These are phyloP conservation scores for Eulemur mongoz DNA, from an alignment of 2,797 vertebrate species.

Conservation along the genomic window DNA sequence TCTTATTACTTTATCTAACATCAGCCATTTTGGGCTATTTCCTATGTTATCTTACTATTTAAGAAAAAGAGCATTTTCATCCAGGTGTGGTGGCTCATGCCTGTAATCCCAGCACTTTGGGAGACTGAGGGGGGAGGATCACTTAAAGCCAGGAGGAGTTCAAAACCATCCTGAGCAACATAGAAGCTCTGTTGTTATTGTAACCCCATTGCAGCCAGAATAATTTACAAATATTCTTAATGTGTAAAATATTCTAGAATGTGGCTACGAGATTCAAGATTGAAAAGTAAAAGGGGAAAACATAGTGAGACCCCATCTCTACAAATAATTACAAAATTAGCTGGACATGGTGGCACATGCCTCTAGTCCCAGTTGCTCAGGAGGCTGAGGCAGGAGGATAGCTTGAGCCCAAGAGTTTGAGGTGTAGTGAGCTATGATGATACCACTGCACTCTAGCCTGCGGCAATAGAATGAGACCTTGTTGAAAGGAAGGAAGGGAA, in stretches of 20 bases:
- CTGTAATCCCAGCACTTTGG: no score
- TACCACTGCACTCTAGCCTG: no score
- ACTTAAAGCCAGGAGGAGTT: no score
- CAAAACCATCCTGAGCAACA: no score
- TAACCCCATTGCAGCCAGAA: not conserved
- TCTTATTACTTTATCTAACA: not conserved
- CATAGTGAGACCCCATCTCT: no score
- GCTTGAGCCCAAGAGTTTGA: not conserved
- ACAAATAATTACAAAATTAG: no score
- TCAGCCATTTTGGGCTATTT: conserved; percentile 1
- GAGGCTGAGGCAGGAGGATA: not conserved
- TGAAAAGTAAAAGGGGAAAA: not conserved
- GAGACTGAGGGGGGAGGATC: no score
- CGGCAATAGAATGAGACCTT: not conserved
- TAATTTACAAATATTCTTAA: conserved; percentile 5
- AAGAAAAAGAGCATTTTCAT: not conserved
- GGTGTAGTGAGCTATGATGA: not conserved
- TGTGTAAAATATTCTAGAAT: not conserved
- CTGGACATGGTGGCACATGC: no score
- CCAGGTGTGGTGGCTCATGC: no score
- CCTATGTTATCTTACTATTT: not conserved
- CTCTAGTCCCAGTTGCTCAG: not conserved
- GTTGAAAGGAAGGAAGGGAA: not conserved
- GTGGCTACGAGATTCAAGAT: conserved; percentile 34
- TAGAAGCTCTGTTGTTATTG: not conserved